phyloP scores from a whole-genome alignment of 2,888 invertebrate species.

The Cotesia congregata region DNA sequence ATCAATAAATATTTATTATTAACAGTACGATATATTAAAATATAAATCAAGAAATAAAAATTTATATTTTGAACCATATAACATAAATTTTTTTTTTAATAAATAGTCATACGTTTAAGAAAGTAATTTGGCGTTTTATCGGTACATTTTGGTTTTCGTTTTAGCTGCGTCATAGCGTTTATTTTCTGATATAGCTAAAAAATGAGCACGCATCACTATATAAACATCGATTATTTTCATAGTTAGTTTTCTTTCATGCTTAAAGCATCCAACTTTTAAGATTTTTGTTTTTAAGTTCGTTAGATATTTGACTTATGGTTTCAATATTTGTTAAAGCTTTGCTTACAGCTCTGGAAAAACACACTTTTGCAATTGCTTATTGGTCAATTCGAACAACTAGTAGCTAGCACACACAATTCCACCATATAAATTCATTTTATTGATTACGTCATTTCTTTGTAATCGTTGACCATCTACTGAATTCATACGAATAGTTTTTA shows the following conservation, averaged over 20 bases:
- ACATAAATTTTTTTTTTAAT: no score
- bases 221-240: not conserved
- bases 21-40: no score
- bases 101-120: no score
- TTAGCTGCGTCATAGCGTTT: no score
- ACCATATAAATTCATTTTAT: slow-evolving; percentile 8
- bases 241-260: not conserved
- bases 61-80: no score
- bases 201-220: not conserved
- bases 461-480: not conserved
- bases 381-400: not conserved
- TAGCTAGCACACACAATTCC: not conserved
- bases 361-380: not conserved
- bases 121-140: no score
- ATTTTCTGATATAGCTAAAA: no score
- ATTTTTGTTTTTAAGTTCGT: not conserved
- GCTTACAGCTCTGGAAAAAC: not conserved
- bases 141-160: no score
- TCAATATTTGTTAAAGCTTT: not conserved
- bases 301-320: not conserved
- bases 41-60: no score
- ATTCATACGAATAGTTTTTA: not conserved
- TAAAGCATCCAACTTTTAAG: not conserved
- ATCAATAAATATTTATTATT: no score
- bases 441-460: not conserved